A percentile compares a stretch with the other conserved stretches of the same genome.
Evolutionary conservation across 2,113 vertebrate species (phyloP).

Genomic region (Origma solitaria): DNA sequence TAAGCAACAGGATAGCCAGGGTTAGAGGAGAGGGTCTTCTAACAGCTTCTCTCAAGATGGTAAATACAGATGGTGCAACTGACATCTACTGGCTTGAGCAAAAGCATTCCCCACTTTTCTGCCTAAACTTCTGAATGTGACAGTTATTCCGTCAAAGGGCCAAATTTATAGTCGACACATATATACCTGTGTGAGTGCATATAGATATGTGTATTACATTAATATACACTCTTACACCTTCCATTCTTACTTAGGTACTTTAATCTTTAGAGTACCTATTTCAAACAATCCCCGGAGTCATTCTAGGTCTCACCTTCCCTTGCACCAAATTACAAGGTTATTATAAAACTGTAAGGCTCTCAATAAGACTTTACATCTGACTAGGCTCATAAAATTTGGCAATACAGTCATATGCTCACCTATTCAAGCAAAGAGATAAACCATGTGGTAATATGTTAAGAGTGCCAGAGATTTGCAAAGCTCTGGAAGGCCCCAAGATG

Average conservation of each 20-base stretch:
- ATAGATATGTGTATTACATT: background rate
- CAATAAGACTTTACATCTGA: background rate
- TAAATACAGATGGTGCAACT: background rate
- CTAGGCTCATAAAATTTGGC: background rate
- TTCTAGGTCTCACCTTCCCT: background rate
- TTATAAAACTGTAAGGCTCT: background rate
- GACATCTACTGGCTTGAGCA: background rate
- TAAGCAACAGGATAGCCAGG: background rate
- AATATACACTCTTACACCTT: background rate
- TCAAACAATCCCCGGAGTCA: background rate
- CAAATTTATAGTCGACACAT: background rate
- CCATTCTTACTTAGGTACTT: background rate
- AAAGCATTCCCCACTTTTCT: background rate
- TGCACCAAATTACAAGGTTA: background rate
- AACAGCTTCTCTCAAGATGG: background rate
- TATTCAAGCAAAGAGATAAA: background rate
- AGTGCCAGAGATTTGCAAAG: background rate
- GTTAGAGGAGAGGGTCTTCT: background rate
- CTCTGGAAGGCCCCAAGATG: background rate
- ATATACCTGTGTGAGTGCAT: fast-evolving
- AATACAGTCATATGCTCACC: background rate
- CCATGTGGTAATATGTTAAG: background rate
- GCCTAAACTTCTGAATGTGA: background rate
- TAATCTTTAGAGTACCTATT: background rate
- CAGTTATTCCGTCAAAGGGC: background rate